Evolutionary conservation across 2,797 vertebrate genomes (phyloP), one percentile per base, ranked within the genome.

Genomic region (Pogoniulus pusillus): DNA sequence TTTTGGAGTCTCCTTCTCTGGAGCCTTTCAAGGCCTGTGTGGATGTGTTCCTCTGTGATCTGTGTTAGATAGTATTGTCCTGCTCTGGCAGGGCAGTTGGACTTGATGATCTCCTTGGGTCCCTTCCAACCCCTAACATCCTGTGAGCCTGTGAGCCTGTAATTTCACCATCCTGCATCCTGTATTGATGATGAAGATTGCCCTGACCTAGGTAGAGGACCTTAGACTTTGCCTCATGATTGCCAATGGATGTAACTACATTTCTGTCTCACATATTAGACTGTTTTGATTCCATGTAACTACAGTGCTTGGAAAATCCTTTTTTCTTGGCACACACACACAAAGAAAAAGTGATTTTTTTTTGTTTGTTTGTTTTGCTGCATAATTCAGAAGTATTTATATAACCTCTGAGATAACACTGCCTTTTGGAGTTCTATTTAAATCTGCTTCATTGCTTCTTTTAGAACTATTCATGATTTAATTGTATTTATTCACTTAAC

Each of bases 401-500:
- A 63, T 86, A 92, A 90, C 74, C 55, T 91, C 53, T 71, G 89
- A 88, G 75, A 72, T 73, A 91, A 57, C 3, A 4, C 49, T 60
- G 58, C 70, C 63, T 89, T 95, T 77, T 85, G 62, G 84, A 94
- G 63, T 82, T 91, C 19, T 87, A 60, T 86, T 86, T 95, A 75
- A 94, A 72, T 94, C 77, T 96, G 82, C 89, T 92, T 93, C 64
- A 71, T 90, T 92, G 45, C 72, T 91, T 71, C 82, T 91, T 93
- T 91, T 83, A 73, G 90, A 90, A 86, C 95, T 93, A 94, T 91
- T 95, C 53, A 91, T 90, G 49, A 91, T 94, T 93, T 95, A 91
- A 93, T 96, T 94, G 92, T 93, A 93, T 93, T 96, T 94, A 93
- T 94, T 96, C 89, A 91, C 84, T 93, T 95, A 94, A 93, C 82